Base-by-base conservation (phyloP, 2,888 invertebrate species). In the Athalia cordata region DNA sequence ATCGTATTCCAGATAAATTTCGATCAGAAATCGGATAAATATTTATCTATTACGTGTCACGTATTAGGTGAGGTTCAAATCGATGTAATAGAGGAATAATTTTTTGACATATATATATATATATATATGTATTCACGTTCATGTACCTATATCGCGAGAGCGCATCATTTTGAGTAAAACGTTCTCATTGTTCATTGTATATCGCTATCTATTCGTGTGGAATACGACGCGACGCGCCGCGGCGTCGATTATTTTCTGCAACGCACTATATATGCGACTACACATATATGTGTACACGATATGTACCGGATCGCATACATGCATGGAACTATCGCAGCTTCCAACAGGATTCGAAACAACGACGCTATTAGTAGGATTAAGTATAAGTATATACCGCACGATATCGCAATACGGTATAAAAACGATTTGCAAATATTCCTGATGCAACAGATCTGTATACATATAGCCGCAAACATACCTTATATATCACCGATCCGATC, bases 281-380 rank as follows among this genome's bases (percentile, higher is more conserved):
- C 29, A 29, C 0, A 29, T 29, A 29, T 29, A 29, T 29, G 29
- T 29, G 29, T 2, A 2, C 29, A 29, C 2, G 49, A 50, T 52
- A 67, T 15, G 49, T 15, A 49, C 13, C 65, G 67, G n/a, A 45
- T 49, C 49, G 50, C 43, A 67, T 50, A 67, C 50, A 15, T n/a
- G 67, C 15, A 15, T 61, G 11, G 29, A 29, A 29, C 29, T 29
- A 29, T 29, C 29, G 29, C 29, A 29, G 29, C 52, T 11, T 52
- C 7, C 52, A n/a, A 61, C 55, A 57, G 70, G 29, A 70, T 70
- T 70, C 70, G 55, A 70, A 55, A 70, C 70, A 43, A 8, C 70
- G 5, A 29, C 29, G 70, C 70, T 70, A 70, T 70, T 70, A 70
- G 70, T 70, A 70, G 70, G 57, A 70, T 70, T 70, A 70, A 55